Percentiles rank a stretch among this genome's conserved stretches.
phyloP scores from a whole-genome alignment of 2,797 vertebrate species.

The Rhabdophis nuchalis region DNA sequence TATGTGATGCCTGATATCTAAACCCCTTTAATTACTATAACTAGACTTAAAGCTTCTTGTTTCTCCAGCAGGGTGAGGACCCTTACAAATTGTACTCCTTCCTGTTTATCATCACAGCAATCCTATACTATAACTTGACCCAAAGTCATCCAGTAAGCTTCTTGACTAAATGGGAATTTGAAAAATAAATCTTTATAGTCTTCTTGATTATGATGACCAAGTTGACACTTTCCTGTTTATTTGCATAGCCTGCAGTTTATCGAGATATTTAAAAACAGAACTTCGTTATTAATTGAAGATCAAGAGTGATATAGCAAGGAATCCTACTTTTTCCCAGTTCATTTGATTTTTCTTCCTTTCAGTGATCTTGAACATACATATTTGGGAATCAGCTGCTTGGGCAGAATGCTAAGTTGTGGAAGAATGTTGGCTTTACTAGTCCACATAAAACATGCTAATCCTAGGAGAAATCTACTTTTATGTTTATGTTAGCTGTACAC shows the following conservation, averaged over 20 bases:
- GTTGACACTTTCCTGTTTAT: background rate
- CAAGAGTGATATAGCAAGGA: background rate
- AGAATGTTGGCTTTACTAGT: background rate
- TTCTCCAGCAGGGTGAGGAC: background rate
- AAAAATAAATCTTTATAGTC: background rate
- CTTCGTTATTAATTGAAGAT: background rate
- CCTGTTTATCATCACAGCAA: background rate
- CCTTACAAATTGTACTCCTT: background rate
- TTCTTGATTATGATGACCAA: background rate
- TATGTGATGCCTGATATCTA: slow-evolving; percentile 55
- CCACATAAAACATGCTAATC: background rate
- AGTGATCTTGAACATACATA: background rate
- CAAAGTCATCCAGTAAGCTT: background rate
- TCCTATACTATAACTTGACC: background rate
- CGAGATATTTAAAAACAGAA: background rate
- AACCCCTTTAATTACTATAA: background rate
- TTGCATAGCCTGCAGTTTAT: background rate
- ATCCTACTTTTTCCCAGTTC: background rate
- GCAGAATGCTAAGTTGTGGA: background rate
- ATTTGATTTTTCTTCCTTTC: background rate
- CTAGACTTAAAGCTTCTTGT: background rate
- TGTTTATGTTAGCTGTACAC: background rate
- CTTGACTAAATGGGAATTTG: background rate
- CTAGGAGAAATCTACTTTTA: background rate
- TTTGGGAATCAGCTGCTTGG: background rate